phyloP scores from a whole-genome alignment of 2,888 invertebrate species.

The Netelia inedita region DNA sequence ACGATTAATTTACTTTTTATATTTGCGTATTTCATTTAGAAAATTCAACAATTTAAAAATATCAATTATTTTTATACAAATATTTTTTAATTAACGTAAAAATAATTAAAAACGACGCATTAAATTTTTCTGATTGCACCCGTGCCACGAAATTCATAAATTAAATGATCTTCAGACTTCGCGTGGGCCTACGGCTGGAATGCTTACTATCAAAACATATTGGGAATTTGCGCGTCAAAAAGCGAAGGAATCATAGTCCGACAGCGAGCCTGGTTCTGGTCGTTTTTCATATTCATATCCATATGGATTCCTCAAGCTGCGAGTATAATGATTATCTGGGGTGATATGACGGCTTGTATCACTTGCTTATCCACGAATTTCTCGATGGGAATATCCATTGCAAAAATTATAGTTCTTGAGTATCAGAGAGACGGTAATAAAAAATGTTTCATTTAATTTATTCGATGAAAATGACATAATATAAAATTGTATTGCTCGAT shows the following conservation, averaged over 20 bases:
- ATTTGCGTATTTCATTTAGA: no score
- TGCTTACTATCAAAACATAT: slow-evolving; percentile 65
- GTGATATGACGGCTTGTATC: slow-evolving; percentile 70
- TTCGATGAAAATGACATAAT: slow-evolving; percentile 54
- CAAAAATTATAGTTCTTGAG: slow-evolving; percentile 71
- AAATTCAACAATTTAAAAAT: not conserved
- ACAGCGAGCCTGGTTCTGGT: slow-evolving; percentile 54
- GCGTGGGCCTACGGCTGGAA: slow-evolving; percentile 71
- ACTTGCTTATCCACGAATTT: slow-evolving; percentile 74
- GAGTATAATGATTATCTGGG: slow-evolving; percentile 59
- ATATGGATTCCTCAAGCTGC: slow-evolving; percentile 62
- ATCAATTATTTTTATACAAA: not conserved
- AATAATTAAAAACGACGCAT: not conserved
- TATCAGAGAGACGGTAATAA: slow-evolving; percentile 70
- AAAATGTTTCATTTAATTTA: not conserved
- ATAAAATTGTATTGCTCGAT: not conserved
- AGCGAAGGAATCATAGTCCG: slow-evolving; percentile 36
- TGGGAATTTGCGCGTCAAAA: slow-evolving; percentile 66
- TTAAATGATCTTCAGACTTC: slow-evolving; percentile 56
- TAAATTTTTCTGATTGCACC: not conserved
- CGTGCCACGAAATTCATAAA: slow-evolving; percentile 8
- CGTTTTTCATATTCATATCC: slow-evolving; percentile 30
- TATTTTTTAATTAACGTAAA: not conserved
- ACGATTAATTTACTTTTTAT: not conserved
- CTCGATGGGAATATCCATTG: slow-evolving; percentile 67